Evolutionary conservation across 2,113 vertebrate species (phyloP).

Genomic region (Puntigrus tetrazona): DNA sequence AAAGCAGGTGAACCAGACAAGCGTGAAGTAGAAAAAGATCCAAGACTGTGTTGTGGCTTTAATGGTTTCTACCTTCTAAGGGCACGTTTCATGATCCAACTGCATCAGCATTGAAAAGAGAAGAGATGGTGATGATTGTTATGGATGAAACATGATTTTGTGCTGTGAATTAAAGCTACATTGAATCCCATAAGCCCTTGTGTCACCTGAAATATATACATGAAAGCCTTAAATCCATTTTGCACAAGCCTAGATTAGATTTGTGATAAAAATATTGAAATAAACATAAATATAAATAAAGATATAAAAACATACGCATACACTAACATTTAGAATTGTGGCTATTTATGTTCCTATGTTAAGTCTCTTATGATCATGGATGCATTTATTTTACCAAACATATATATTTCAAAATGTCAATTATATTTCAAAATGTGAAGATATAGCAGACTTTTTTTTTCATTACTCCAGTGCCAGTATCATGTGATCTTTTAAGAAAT

Average conservation of each 20-base stretch:
- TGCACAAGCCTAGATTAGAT: not conserved
- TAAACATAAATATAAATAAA: not conserved
- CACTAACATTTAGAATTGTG: not conserved
- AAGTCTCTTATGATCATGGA: not conserved
- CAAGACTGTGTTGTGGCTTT: conserved; percentile 16
- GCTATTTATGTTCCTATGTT: not conserved
- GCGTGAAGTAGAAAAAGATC: conserved; percentile 12
- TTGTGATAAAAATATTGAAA: not conserved
- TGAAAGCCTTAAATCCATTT: not conserved
- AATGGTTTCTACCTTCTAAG: conserved; percentile 3
- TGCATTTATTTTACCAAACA: not conserved
- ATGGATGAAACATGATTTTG: conserved; percentile 44
- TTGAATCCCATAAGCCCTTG: conserved; percentile 39
- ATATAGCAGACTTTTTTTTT: not conserved
- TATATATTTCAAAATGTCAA: too few species aligned
- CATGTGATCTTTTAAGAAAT: not conserved
- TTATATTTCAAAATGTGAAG: too few species aligned
- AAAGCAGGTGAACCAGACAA: conserved; percentile 44
- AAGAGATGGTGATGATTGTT: conserved; percentile 38
- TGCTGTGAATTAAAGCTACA: conserved; percentile 64
- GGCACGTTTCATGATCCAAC: conserved; percentile 46
- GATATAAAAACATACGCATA: too few species aligned
- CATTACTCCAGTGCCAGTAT: not conserved
- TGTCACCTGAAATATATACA: conserved; percentile 21
- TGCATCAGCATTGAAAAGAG: conserved; percentile 41